These are phyloP conservation scores for Zalophus californianus DNA, from an alignment of 2,797 vertebrate species.

Conservation along the genomic window DNA sequence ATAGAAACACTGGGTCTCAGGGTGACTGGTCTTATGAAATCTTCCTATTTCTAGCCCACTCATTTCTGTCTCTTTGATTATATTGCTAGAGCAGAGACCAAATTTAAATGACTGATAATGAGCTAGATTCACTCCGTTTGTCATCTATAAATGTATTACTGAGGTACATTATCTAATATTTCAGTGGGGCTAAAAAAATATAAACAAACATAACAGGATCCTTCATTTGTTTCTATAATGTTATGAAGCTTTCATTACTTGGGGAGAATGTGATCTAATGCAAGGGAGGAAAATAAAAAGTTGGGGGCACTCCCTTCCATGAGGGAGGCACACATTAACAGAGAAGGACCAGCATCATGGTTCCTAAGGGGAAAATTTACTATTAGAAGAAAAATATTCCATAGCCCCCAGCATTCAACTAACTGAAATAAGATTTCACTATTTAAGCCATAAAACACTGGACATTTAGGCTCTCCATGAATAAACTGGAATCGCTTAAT, in stretches of 20 bases:
- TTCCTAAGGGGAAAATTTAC: neutral
- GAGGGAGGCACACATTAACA: accelerated
- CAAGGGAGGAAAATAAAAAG: no score
- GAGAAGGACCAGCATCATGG: accelerated
- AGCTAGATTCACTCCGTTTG: neutral
- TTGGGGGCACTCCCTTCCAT: accelerated
- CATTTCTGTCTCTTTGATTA: slow-evolving; percentile 17
- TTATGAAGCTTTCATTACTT: neutral
- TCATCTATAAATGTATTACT: neutral
- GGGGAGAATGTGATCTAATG: no score
- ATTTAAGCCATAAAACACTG: neutral
- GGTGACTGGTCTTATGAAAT: no score
- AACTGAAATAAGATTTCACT: neutral
- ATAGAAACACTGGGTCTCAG: neutral
- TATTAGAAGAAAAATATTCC: neutral
- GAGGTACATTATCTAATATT: no score
- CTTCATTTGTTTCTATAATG: neutral
- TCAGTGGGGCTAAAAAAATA: neutral
- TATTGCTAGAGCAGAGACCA: neutral
- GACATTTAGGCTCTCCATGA: neutral
- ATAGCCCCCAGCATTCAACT: neutral
- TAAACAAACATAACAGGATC: no score
- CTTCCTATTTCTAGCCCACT: neutral
- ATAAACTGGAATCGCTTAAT: neutral
- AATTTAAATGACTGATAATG: neutral